These are phyloP conservation scores for Synanthedon formicaeformis DNA, from an alignment of 2,888 invertebrate species.

Conservation along the genomic window DNA sequence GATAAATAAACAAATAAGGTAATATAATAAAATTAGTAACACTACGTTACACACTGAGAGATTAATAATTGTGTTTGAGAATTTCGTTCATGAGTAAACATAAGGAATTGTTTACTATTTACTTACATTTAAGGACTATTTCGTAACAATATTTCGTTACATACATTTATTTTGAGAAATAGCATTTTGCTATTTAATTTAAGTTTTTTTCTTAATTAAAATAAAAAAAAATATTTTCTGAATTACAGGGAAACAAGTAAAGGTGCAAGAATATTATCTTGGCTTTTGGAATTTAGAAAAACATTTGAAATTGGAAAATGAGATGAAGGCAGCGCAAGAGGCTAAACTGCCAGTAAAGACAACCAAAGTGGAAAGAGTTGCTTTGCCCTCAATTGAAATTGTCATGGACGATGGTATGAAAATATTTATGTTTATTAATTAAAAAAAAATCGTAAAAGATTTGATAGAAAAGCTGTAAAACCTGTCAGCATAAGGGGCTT, in stretches of 20 bases:
- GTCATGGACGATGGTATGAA: conserved; percentile 82
- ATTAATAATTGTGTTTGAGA: too few species aligned
- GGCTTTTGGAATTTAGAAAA: conserved; percentile 81
- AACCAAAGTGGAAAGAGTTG: conserved; percentile 88
- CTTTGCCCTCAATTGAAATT: conserved; percentile 89
- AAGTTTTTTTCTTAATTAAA: background rate
- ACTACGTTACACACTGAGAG: too few species aligned
- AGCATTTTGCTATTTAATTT: background rate
- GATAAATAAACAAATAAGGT: too few species aligned
- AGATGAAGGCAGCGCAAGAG: conserved; percentile 59
- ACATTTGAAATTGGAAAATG: conserved; percentile 67
- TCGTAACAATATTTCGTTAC: too few species aligned
- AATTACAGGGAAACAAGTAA: conserved; percentile 76
- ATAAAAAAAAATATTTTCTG: background rate
- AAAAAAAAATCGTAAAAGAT: too few species aligned
- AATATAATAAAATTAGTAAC: too few species aligned
- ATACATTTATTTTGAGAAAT: too few species aligned
- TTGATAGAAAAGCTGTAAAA: too few species aligned
- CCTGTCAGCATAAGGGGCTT: too few species aligned
- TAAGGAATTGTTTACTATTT: too few species aligned
- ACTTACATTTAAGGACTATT: too few species aligned
- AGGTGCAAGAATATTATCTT: conserved; percentile 86
- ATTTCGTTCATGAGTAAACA: background rate
- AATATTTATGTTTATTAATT: too few species aligned
- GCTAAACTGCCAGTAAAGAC: conserved; percentile 68